Evolutionary conservation across 2,797 vertebrate species (phyloP).

Genomic region (Tolypeutes matacus): DNA sequence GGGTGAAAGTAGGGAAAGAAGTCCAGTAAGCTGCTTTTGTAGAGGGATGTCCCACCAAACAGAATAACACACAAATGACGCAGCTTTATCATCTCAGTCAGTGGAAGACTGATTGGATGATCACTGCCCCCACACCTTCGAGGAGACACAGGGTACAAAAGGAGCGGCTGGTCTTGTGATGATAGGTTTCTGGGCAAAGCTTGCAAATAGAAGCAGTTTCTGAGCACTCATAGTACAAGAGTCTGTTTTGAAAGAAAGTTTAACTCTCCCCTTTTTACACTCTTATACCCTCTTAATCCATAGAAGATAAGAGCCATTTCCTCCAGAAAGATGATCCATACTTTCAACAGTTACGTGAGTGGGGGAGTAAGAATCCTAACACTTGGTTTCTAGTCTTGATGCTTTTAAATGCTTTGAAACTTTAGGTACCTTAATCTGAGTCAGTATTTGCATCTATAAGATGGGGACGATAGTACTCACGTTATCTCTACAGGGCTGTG

Average conservation of each 20-base stretch:
- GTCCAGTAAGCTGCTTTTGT: neutral
- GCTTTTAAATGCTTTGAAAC: neutral
- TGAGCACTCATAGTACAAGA: neutral
- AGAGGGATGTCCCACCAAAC: no score
- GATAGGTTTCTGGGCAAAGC: neutral
- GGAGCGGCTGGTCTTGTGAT: neutral
- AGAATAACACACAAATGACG: neutral
- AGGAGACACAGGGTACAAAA: neutral
- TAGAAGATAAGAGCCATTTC: neutral
- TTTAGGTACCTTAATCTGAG: neutral
- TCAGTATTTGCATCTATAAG: neutral
- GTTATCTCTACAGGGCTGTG: neutral
- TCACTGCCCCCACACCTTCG: neutral
- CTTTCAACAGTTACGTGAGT: neutral
- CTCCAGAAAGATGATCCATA: neutral
- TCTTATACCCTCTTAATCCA: neutral
- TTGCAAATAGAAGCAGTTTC: neutral
- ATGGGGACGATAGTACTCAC: neutral
- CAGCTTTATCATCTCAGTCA: neutral
- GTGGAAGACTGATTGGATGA: neutral
- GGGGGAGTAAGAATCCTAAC: neutral
- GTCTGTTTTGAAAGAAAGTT: constrained; percentile 6
- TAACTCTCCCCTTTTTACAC: neutral
- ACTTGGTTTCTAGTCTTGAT: neutral
- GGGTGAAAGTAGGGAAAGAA: neutral